Conservation (phyloP, 92 coral and sea anemone species). For the Bergia puertoricense region DNA sequence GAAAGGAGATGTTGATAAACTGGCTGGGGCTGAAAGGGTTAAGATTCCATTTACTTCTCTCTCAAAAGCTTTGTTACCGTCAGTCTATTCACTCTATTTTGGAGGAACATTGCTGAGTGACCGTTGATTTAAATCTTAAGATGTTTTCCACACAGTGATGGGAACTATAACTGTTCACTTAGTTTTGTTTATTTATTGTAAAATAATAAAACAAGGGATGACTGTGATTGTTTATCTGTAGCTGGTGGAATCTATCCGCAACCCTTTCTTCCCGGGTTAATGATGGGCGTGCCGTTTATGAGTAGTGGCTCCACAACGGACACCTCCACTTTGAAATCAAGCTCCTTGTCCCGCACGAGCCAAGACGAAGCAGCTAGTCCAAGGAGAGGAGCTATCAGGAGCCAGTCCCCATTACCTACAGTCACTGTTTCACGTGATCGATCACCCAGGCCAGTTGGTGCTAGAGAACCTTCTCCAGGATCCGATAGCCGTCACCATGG, state of each 20-base stretch:
- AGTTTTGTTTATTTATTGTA: too few relatives aligned
- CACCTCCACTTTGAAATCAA: conserved; percentile 6
- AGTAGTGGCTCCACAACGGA: conserved; percentile 1
- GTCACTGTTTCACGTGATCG: background rate
- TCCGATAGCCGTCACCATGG: background rate
- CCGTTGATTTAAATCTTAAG: background rate
- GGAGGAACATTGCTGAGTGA: background rate
- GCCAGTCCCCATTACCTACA: background rate
- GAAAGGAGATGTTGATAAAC: too few relatives aligned
- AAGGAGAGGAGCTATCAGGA: background rate
- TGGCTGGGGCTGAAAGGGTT: too few relatives aligned
- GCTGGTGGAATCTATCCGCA: conserved; percentile 8
- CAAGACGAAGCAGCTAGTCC: conserved; percentile 21
- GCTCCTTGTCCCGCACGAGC: conserved; percentile 3
- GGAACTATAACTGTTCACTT: too few relatives aligned
- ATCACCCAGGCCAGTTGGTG: background rate
- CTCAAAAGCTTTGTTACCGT: too few relatives aligned
- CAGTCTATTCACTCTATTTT: too few relatives aligned
- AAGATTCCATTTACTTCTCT: too few relatives aligned
- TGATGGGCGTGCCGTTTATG: conserved; percentile 30
- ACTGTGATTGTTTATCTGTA: background rate
- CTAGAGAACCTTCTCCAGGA: background rate
- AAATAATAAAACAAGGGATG: background rate
- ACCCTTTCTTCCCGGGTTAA: background rate
- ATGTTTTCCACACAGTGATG: background rate